Evolutionary conservation across 2,888 invertebrate genomes (phyloP).

Genomic region (Drosophila siamana): DNA sequence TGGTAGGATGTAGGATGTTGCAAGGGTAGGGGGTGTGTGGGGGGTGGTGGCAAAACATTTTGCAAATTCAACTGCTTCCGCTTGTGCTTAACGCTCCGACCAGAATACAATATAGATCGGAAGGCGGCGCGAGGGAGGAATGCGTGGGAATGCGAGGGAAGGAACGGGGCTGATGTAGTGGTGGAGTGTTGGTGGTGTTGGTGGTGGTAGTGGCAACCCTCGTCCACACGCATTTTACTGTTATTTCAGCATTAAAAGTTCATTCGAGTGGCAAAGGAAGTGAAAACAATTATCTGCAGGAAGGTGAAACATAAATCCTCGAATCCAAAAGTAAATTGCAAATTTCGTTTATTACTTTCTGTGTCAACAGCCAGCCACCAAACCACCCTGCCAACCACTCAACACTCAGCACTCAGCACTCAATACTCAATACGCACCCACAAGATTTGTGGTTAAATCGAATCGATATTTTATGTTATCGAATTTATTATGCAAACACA

Average conservation of each 20-base stretch:
- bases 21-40: not conserved
- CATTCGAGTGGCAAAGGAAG: conserved; percentile 76
- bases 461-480: conserved; percentile 83
- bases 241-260: conserved; percentile 82
- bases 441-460: conserved; percentile 77
- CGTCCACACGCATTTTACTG: conserved; percentile 65
- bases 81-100: conserved; percentile 58
- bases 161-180: not conserved
- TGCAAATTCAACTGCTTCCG: conserved; percentile 67
- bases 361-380: conserved; percentile 46
- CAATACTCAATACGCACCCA: conserved; percentile 5
- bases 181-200: not conserved
- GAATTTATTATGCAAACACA: conserved; percentile 81
- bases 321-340: conserved; percentile 80
- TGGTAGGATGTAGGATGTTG: too few relatives aligned
- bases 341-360: conserved; percentile 79
- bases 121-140: not conserved
- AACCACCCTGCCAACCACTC: conserved; percentile 5
- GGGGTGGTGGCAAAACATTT: conserved; percentile 39
- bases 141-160: not conserved
- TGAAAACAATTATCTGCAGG: conserved; percentile 83
- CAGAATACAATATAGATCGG: conserved; percentile 34
- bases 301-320: conserved; percentile 82
- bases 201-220: not conserved
- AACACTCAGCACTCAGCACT: conserved; percentile 11